These are phyloP conservation scores for Leucoma salicis DNA, from an alignment of 2,888 invertebrate genomes.

Conservation along the genomic window DNA sequence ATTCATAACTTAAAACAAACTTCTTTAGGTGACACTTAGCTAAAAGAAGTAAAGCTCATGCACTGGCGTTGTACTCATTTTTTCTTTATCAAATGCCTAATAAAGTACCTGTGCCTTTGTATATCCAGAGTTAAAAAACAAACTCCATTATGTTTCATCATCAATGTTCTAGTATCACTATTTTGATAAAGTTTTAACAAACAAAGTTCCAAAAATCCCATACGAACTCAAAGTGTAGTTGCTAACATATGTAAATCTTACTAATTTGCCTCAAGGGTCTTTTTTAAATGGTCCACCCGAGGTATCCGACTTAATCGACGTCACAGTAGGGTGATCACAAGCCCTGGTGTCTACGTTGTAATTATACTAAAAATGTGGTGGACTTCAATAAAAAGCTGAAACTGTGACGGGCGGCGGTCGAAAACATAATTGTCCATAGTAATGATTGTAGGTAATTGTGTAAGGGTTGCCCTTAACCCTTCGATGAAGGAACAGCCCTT, in stretches of 20 bases:
- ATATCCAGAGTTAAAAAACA: too few species aligned
- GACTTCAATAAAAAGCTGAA: slow-evolving; percentile 73
- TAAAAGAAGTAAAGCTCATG: too few species aligned
- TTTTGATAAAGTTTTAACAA: too few species aligned
- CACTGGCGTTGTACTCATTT: too few species aligned
- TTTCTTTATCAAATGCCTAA: too few species aligned
- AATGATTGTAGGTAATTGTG: slow-evolving; percentile 79
- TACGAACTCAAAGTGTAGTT: slow-evolving; percentile 29
- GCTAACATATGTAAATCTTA: slow-evolving; percentile 39
- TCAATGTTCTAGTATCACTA: too few species aligned
- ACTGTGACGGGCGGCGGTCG: slow-evolving; percentile 66
- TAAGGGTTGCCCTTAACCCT: slow-evolving; percentile 70
- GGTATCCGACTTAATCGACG: slow-evolving; percentile 40
- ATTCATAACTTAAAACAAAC: too few species aligned
- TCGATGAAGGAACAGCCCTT: slow-evolving; percentile 57
- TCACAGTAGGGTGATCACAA: slow-evolving; percentile 50
- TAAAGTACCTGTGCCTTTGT: too few species aligned
- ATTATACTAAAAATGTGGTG: slow-evolving; percentile 76
- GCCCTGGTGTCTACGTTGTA: slow-evolving; percentile 47
- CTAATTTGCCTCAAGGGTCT: slow-evolving; percentile 35
- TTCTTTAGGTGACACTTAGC: too few species aligned
- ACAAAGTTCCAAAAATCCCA: slow-evolving; percentile 27
- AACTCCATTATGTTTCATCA: too few species aligned
- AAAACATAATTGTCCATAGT: slow-evolving; percentile 76
- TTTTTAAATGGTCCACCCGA: slow-evolving; percentile 40